These are phyloP conservation scores for Liopterus haemorrhoidalis DNA, from an alignment of 2,888 invertebrate genomes.

Conservation along the genomic window DNA sequence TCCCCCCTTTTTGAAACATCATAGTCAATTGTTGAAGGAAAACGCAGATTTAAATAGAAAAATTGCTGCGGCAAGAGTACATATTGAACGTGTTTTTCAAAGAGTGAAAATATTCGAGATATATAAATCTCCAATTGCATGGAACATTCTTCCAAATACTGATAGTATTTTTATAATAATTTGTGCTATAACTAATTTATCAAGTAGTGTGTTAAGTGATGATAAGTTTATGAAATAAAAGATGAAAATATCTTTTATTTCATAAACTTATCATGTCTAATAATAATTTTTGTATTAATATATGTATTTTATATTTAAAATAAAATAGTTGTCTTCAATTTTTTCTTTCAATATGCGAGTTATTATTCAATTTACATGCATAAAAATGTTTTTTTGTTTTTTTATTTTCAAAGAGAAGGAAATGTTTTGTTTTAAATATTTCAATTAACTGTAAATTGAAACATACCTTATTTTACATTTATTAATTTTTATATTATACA, in stretches of 20 bases:
- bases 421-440: not conserved
- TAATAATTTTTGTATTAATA: no score
- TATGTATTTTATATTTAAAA: no score
- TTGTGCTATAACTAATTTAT: constrained; percentile 4
- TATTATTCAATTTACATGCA: no score
- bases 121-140: not conserved
- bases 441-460: not conserved
- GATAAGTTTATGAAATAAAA: constrained; percentile 4
- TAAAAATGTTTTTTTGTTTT: constrained; percentile 1
- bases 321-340: no score
- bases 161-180: constrained; percentile 1
- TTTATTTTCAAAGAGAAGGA: not conserved
- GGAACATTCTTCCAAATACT: constrained; percentile 3
- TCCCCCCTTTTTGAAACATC: constrained; percentile 25
- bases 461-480: not conserved
- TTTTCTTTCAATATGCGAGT: no score
- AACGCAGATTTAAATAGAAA: not conserved
- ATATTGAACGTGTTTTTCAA: constrained; percentile 3
- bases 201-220: not conserved
- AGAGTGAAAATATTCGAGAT: constrained; percentile 4
- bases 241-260: not conserved
- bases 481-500: not conserved
- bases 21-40: constrained; percentile 22
- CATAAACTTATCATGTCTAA: no score
- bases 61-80: constrained; percentile 7